Base-by-base conservation (phyloP, 1,140 invertebrate genomes). In the Grapholita molesta region DNA sequence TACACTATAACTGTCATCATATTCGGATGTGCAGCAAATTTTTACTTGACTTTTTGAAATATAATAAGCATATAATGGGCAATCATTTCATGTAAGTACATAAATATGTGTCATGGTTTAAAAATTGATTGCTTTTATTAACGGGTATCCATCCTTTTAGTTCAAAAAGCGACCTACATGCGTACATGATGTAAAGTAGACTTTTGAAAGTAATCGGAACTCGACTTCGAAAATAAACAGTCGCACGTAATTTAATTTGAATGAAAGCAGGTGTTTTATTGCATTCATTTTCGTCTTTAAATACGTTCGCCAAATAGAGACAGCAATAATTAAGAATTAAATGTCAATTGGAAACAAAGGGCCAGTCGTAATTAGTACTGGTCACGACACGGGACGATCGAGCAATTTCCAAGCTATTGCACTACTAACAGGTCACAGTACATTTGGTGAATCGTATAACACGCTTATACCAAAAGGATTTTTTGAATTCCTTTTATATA, bases 261-360 rank as follows among this genome's bases (percentile, higher is more conserved):
- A 28, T 48, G 42, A 48, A 21, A 9, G 42, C 42, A 48, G 42
- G 42, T 61, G 25, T 61, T 28, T 61, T 61, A 28, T 61, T 28
- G 28, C 25, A 15, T 61, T 30, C 55, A 15, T 32, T 11, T 4
- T 57, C 24, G 23, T n/a, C 18, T 24, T 61, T 28, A 57, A 57
- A 61, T 61, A 28, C 55, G 25, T 15, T 28, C 25, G n/a, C 55
- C 28, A 28, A 61, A 61, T 61, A 61, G 25, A 61, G 55, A 28
- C 12, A 6, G 55, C 55, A 61, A 28, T 61, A 61, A 61, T 61
- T 61, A 61, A 61, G 55, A 25, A 28, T 30, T 61, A 61, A 61
- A 61, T 61, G 55, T 61, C 55, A 61, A 61, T 61, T n/a, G 55
- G n/a, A 61, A 61, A 61, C 55, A 61, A 61, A 61, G 55, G 25